phyloP scores from a whole-genome alignment of 2,797 vertebrate species.

The Micrastur ruficollis region DNA sequence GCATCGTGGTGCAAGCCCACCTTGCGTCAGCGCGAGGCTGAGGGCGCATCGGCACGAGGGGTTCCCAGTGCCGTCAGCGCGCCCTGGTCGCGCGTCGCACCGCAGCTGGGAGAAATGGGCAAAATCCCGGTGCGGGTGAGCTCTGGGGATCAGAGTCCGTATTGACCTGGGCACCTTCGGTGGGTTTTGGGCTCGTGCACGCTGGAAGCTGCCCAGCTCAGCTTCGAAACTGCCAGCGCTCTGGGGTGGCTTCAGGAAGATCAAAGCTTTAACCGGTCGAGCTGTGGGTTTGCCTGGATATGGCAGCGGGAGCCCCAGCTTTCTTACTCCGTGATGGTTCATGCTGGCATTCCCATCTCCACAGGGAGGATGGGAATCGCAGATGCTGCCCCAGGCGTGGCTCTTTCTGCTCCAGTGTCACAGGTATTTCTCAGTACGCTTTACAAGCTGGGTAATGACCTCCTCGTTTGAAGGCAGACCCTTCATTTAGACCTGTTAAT shows the following conservation, averaged over 20 bases:
- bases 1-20: neutral
- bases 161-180: no score
- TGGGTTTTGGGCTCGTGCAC: no score
- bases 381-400: neutral
- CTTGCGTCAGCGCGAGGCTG: neutral
- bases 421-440: no score
- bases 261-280: neutral
- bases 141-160: neutral
- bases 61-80: neutral
- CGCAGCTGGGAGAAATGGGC: neutral
- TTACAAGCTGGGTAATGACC: no score
- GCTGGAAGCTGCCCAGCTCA: neutral
- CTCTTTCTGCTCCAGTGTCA: neutral
- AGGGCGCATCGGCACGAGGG: no score
- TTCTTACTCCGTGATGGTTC: no score
- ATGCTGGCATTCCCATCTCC: neutral
- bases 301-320: neutral
- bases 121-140: neutral
- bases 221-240: neutral
- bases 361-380: neutral
- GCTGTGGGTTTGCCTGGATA: neutral
- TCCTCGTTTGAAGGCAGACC: neutral
- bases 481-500: accelerated
- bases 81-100: no score
- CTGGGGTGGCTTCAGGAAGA: neutral